Evolutionary conservation across 2,888 invertebrate species (phyloP), one percentile per base, ranked within the genome.

Genomic region (Amblyjoppa fuscipennis): DNA sequence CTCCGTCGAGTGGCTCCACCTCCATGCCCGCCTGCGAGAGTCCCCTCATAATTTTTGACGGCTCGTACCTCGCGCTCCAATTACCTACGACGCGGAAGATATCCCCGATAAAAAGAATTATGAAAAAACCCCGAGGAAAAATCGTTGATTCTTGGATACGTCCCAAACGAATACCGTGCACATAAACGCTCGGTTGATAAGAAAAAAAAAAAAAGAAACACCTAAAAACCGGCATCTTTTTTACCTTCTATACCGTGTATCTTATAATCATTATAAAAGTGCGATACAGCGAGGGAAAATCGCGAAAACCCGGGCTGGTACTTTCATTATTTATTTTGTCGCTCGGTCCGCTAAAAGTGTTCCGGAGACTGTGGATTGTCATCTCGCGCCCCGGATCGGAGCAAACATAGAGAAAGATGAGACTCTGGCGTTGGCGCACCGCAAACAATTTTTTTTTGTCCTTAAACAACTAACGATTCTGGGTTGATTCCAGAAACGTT

Each of bases 401-500:
- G 75, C 68, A 59, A 84, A 80, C 45, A 80, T 38, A 51, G 34
- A 38, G 51, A 41, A 41, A 20, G 75, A 45, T 20, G 31, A 77
- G 51, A 28, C 64, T 66, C 70, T 16, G 49, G 31, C 38, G 71
- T 71, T 70, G 68, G 70, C 53, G 61, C 13, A 56, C 61, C 34
- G 70, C 81, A 76, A 71, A 76, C 75, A 80, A 71, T 85, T 80
- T 76, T 70, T 20, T 20, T 76, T 53, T 66, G 71, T 73, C 70
- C 71, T 83, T 73, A 51, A 71, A 71, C 79, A 41, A 73, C 56
- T 31, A 64, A 85, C 75, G 70, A 78, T 75, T 79, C 75, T 71
- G 70, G 69, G 79, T 59, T 85, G 70, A 77, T 53, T 82, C 74
- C 51, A 80, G 68, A 56, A 82, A 76, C 75, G 51, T 64, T 76